Conservation (phyloP, 2,888 invertebrate species). For the Mycalesis mineus region DNA sequence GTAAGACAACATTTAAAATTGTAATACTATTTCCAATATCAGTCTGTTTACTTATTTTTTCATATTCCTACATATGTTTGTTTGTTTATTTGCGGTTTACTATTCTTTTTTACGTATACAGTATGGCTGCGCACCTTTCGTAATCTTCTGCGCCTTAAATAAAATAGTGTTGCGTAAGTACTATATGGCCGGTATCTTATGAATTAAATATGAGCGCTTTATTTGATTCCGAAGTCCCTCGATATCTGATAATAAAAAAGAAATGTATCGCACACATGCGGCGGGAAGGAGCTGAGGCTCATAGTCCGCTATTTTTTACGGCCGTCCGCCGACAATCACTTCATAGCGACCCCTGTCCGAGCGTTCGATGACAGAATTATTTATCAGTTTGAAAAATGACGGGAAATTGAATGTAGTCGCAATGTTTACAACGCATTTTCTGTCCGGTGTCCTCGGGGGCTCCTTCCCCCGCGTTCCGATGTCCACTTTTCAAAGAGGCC, state of each 20-base stretch:
- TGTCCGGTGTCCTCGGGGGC: constrained; percentile 75
- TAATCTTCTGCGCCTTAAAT: constrained; percentile 75
- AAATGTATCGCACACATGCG: constrained; percentile 74
- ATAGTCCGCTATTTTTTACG: constrained; percentile 75
- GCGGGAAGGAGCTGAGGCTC: constrained; percentile 52
- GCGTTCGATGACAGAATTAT: constrained; percentile 79
- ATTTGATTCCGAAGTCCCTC: constrained; percentile 78
- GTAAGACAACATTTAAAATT: no score
- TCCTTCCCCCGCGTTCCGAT: constrained; percentile 78
- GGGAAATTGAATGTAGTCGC: constrained; percentile 80
- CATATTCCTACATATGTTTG: not conserved
- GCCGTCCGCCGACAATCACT: constrained; percentile 76
- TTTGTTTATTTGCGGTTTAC: not conserved
- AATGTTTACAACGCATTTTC: constrained; percentile 80
- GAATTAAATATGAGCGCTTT: constrained; percentile 79
- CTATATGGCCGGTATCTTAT: constrained; percentile 77
- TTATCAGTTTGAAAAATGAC: constrained; percentile 80
- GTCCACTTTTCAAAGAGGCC: constrained; percentile 79
- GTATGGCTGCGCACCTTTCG: constrained; percentile 34
- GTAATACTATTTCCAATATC: no score
- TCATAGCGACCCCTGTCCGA: constrained; percentile 78
- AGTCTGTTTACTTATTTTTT: not conserved
- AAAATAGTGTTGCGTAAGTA: constrained; percentile 72
- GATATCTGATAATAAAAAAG: constrained; percentile 79
- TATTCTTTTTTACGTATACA: constrained; percentile 2